Evolutionary conservation across 92 coral and sea anemone genomes (phyloP).

Genomic region (Pocillopora meandrina): DNA sequence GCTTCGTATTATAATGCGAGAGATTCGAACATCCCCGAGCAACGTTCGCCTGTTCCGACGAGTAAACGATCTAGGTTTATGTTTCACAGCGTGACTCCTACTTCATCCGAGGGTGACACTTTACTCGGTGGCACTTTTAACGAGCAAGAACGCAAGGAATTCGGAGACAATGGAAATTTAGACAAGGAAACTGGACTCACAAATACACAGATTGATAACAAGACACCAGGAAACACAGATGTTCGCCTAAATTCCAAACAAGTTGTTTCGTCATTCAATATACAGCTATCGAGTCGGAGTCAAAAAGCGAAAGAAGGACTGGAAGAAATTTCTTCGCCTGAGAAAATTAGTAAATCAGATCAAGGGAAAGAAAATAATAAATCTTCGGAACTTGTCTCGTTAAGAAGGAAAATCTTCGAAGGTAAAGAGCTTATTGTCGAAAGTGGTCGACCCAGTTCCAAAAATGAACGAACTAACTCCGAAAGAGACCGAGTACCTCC

Average conservation of each 20-base stretch:
- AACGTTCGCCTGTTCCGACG: constrained; percentile 56
- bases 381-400: background rate
- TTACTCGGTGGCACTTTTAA: background rate
- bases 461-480: background rate
- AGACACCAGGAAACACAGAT: background rate
- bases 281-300: constrained; percentile 25
- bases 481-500: background rate
- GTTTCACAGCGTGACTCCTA: constrained; percentile 24
- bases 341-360: background rate
- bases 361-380: background rate
- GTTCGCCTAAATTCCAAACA: constrained; percentile 8
- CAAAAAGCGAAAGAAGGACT: background rate
- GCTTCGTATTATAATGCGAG: constrained; percentile 16
- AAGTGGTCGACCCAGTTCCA: background rate
- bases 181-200: background rate
- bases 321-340: background rate
- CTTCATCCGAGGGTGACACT: background rate
- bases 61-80: constrained; percentile 45
- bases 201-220: background rate
- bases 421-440: background rate
- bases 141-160: background rate
- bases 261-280: constrained; percentile 40
- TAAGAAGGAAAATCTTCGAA: background rate
- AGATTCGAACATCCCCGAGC: constrained; percentile 26
- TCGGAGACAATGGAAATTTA: background rate